These are phyloP conservation scores for Egretta garzetta DNA, from an alignment of 2,113 vertebrate species.

Conservation along the genomic window DNA sequence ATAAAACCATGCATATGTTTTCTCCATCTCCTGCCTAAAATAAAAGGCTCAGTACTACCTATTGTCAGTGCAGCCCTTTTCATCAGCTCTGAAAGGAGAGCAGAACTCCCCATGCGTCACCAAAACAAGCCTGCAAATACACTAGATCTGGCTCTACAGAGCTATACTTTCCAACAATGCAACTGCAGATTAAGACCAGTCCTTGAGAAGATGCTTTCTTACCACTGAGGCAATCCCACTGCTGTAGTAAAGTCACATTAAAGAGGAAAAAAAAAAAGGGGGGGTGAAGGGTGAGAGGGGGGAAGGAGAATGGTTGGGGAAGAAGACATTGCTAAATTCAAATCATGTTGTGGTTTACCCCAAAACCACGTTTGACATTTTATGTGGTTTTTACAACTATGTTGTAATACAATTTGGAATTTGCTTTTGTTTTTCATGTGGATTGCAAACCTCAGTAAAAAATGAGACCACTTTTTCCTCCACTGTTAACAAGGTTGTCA, in stretches of 20 bases:
- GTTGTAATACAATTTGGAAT: background rate
- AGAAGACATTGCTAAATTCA: background rate
- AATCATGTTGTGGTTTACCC: background rate
- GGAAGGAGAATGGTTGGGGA: fast-evolving
- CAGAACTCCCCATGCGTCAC: background rate
- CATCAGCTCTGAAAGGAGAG: background rate
- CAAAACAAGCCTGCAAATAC: background rate
- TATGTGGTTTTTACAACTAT: background rate
- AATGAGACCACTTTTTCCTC: background rate
- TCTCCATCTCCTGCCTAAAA: background rate
- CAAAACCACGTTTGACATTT: fast-evolving
- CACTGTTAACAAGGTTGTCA: background rate
- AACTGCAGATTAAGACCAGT: background rate
- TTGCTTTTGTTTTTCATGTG: fast-evolving
- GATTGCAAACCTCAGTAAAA: background rate
- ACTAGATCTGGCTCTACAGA: background rate
- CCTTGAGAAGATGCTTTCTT: background rate
- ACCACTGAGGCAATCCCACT: background rate
- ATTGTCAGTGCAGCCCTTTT: background rate
- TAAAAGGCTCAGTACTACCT: background rate
- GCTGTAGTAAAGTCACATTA: background rate
- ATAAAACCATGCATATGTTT: background rate
- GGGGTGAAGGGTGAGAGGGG: no score
- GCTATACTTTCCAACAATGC: background rate
- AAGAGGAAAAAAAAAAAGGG: background rate